phyloP scores from a whole-genome alignment of 2,797 vertebrate genomes.

The Phrynocephalus forsythii region DNA sequence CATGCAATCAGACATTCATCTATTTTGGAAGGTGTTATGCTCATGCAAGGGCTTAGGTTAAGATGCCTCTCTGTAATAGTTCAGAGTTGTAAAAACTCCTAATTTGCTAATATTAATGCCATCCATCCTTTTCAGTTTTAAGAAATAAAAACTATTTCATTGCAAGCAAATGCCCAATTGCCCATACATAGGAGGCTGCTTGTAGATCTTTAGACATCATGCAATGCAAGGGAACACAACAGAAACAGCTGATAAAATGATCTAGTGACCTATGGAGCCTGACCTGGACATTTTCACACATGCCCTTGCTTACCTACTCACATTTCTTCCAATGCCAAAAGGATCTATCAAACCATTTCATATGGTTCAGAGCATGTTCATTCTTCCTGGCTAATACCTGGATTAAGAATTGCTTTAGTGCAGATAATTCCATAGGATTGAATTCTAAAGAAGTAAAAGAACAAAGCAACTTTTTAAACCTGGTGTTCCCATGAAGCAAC shows the following conservation, averaged over 20 bases:
- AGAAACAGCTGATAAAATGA: background rate
- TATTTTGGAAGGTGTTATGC: background rate
- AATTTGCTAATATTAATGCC: background rate
- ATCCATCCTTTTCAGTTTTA: background rate
- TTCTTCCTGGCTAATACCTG: background rate
- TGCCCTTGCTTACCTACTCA: too few species aligned
- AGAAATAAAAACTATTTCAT: background rate
- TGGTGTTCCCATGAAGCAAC: background rate
- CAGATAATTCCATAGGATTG: background rate
- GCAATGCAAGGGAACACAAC: background rate
- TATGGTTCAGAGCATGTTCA: background rate
- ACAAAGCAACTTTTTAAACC: background rate
- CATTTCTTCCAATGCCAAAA: background rate
- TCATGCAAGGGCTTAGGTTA: background rate
- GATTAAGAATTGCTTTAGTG: background rate
- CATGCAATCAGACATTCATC: too few species aligned
- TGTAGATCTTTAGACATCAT: background rate
- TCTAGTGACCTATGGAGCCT: background rate
- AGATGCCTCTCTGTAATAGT: background rate
- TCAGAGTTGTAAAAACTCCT: background rate
- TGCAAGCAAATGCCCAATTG: too few species aligned
- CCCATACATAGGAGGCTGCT: background rate
- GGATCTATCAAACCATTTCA: background rate
- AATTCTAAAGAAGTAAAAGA: background rate
- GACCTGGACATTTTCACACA: too few species aligned